phyloP scores from a whole-genome alignment of 2,888 invertebrate genomes.

The Bursaphelenchus okinawaensis region DNA sequence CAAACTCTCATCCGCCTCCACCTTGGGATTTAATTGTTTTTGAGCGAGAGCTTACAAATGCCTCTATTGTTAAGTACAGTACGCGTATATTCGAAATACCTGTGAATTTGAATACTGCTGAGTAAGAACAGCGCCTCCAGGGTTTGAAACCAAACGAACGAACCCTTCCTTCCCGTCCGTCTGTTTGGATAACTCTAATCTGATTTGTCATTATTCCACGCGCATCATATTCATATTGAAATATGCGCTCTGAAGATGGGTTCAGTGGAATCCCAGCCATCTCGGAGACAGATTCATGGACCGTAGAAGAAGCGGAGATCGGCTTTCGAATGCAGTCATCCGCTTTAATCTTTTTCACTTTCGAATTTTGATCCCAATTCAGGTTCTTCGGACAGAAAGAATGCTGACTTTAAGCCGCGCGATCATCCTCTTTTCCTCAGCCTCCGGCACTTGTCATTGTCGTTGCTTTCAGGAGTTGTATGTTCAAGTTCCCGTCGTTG shows the following conservation, averaged over 20 bases:
- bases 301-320: not conserved
- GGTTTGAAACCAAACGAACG: no score
- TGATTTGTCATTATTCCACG: no score
- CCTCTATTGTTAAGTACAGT: no score
- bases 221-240: no score
- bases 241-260: no score
- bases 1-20: not conserved
- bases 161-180: no score
- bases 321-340: not conserved
- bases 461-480: not conserved
- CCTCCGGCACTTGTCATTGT: not conserved
- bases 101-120: no score
- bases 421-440: not conserved
- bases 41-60: not conserved
- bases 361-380: not conserved
- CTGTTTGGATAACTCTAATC: no score
- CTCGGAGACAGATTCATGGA: not conserved
- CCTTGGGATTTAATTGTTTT: not conserved
- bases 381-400: not conserved
- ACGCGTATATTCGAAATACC: no score
- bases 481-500: slow-evolving; percentile 27
- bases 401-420: not conserved
- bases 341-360: not conserved
- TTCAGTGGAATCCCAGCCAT: no score
- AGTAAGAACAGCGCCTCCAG: no score